Conservation (phyloP, 2,113 vertebrate species). For the Amphilophus citrinellus region DNA sequence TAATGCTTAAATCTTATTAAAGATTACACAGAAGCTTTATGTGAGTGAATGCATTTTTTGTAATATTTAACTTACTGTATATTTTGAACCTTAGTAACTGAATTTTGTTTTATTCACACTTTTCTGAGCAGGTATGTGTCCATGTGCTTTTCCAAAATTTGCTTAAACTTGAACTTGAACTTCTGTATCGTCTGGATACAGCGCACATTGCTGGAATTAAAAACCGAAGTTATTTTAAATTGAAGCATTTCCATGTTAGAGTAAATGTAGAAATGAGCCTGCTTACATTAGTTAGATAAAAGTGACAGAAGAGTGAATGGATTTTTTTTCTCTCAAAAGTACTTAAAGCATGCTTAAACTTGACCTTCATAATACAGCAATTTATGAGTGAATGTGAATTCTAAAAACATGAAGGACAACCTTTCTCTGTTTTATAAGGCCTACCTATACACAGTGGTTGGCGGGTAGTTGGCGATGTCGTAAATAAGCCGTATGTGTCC, state of each 20-base stretch:
- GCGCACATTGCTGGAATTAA: not conserved
- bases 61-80: not conserved
- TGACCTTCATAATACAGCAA: not conserved
- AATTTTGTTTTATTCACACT: not conserved
- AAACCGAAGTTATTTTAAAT: not conserved
- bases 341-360: not conserved
- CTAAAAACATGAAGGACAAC: not conserved
- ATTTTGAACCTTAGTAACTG: not conserved
- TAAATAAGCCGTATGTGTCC: constrained; percentile 96
- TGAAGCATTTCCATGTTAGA: not conserved
- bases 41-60: not conserved
- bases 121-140: not conserved
- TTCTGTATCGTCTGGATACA: not conserved
- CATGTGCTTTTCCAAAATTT: not conserved
- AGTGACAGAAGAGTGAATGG: not conserved
- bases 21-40: not conserved
- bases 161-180: not conserved
- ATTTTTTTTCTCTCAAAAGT: not conserved
- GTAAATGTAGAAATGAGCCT: not conserved
- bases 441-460: constrained; percentile 95
- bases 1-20: not conserved
- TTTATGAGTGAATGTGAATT: not conserved
- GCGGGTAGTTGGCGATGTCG: constrained; percentile 90
- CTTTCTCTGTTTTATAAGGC: constrained; percentile 13
- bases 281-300: not conserved